These are phyloP conservation scores for Ochotona curzoniae DNA, from an alignment of 2,113 vertebrate genomes.

Conservation along the genomic window DNA sequence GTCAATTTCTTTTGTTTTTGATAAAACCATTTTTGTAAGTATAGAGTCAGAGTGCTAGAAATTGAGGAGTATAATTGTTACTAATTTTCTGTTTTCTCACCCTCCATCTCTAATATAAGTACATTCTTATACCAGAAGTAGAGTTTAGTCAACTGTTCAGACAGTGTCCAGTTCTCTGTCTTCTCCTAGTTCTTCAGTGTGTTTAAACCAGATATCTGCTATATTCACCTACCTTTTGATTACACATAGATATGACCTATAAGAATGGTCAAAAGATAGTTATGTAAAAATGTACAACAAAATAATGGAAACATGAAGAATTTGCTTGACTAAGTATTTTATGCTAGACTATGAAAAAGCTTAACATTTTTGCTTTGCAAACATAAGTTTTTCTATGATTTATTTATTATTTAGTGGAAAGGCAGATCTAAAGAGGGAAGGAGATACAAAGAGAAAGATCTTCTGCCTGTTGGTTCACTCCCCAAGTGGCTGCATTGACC, in stretches of 20 bases:
- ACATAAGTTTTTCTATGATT: too few species aligned
- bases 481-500: too few species aligned
- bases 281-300: background rate
- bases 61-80: background rate
- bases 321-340: background rate
- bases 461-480: too few species aligned
- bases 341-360: too few species aligned
- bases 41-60: background rate
- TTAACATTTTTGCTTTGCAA: too few species aligned
- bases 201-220: background rate
- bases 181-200: background rate
- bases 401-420: too few species aligned
- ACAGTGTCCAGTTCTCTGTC: background rate
- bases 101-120: background rate
- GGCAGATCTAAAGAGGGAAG: too few species aligned
- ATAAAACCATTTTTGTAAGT: background rate
- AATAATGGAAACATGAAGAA: background rate
- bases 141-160: background rate
- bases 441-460: too few species aligned
- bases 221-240: background rate
- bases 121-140: background rate
- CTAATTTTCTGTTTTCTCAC: background rate
- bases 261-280: background rate
- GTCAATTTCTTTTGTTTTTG: background rate
- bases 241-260: background rate